Percentiles rank a stretch among this genome's conserved stretches.
Evolutionary conservation across 35 echinoderm and acorn worm genomes (phyloP).

Genomic region (Amphiura filiformis): DNA sequence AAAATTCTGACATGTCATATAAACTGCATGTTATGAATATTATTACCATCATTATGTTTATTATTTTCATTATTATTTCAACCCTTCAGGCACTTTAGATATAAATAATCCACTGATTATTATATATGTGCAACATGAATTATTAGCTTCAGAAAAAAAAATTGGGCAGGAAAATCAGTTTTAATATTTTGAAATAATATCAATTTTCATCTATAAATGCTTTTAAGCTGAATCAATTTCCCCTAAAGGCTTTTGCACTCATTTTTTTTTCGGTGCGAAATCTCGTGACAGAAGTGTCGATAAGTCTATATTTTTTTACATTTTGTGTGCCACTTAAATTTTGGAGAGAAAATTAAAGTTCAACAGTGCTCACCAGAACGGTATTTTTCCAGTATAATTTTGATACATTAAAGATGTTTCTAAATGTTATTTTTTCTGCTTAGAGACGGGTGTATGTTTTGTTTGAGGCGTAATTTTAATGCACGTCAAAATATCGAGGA

Average conservation of each 20-base stretch:
- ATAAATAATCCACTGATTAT: not conserved
- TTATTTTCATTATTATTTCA: not conserved
- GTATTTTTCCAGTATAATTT: too few relatives aligned
- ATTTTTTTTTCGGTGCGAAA: not conserved
- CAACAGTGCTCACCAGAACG: not conserved
- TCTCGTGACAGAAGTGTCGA: not conserved
- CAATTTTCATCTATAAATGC: not conserved
- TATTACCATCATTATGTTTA: not conserved
- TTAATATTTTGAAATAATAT: not conserved
- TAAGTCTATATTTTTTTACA: not conserved
- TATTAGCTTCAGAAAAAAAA: not conserved
- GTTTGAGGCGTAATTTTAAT: too few relatives aligned
- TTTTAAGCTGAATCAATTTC: not conserved
- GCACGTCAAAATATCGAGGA: too few relatives aligned
- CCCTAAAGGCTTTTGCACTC: not conserved
- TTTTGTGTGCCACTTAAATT: not conserved
- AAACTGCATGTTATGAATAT: not conserved
- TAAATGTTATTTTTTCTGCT: too few relatives aligned
- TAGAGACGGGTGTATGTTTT: too few relatives aligned
- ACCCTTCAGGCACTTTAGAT: not conserved
- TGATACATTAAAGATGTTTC: too few relatives aligned
- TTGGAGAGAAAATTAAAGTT: not conserved
- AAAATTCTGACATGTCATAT: not conserved
- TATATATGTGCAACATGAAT: not conserved
- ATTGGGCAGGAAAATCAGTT: conserved; percentile 1